phyloP scores from a whole-genome alignment of 2,888 invertebrate genomes.

The Chymomyza procnemis region DNA sequence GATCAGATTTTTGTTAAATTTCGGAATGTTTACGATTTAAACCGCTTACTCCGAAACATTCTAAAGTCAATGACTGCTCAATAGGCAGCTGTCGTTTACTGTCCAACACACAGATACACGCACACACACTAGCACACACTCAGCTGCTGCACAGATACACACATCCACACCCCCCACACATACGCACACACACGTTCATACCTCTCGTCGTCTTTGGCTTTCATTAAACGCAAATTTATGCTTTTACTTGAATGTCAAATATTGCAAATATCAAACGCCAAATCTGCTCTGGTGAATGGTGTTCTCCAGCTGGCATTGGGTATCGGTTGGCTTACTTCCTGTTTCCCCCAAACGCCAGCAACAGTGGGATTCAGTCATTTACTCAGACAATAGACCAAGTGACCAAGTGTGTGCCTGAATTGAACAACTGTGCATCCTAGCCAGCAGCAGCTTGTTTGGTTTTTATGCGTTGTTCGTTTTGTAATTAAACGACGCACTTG shows the following conservation, averaged over 20 bases:
- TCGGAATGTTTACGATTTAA: too few species aligned
- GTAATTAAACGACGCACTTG: constrained; percentile 73
- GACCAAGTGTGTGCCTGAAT: background rate
- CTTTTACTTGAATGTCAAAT: constrained; percentile 73
- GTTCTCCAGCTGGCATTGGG: background rate
- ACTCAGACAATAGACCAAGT: constrained; percentile 38
- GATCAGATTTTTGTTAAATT: too few species aligned
- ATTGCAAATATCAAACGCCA: constrained; percentile 45
- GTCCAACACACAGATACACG: background rate
- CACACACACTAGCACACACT: constrained; percentile 6
- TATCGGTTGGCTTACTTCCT: background rate
- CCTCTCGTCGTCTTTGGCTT: constrained; percentile 47
- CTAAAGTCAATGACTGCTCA: constrained; percentile 51
- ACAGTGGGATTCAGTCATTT: constrained; percentile 27
- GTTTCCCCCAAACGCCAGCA: constrained; percentile 17
- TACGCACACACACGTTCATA: constrained; percentile 8
- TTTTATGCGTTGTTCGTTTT: constrained; percentile 74
- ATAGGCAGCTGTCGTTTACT: constrained; percentile 47
- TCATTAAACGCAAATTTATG: constrained; percentile 73
- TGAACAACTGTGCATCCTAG: constrained; percentile 1
- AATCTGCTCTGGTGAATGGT: constrained; percentile 17
- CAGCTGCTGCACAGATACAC: constrained; percentile 15
- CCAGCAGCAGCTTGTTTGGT: constrained; percentile 43
- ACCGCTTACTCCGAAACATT: background rate
- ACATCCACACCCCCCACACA: constrained; percentile 6